Evolutionary conservation across 2,113 vertebrate species (phyloP), one percentile per base, ranked within the genome.

Genomic region (Carettochelys insculpta): DNA sequence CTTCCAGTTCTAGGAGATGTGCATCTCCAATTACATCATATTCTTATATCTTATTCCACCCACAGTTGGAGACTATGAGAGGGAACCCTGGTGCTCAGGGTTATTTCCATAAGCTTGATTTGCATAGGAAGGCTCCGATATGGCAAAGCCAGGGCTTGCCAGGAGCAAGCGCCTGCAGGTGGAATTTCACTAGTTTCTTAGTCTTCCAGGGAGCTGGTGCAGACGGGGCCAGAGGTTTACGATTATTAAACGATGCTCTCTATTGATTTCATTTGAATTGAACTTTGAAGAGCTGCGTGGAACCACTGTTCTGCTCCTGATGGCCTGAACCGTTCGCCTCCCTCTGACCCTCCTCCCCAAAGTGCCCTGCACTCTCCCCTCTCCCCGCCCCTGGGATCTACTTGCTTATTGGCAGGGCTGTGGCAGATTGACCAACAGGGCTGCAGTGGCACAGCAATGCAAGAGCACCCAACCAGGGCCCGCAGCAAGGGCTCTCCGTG

Each of bases 131-230:
- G 38, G 68, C 38, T 24, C 24, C 38, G 68, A 43, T 10, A 11
- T 4, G 5, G 68, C 22, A 19, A 43, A 38, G 41, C 68, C 41
- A 38, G 38, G 17, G 31, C 58, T 17, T 17, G 34, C 54, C 4
- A 9, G 61, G 61, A 38, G 34, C 10, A 34, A 12, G 68, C 11
- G 22, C 68, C 68, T 10, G 38, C 68, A 25, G 68, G 68, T 73
- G 38, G 24, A 43, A 73, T 43, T 24, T 25, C 68, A 71, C 38
- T 19, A 25, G 38, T 38, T 71, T 41, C 11, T 22, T 71, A 24
- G 43, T 41, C 68, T 73, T 6, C 12, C 27, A 24, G 0, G 86
- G 10, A 34, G 6, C 29, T 0, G n/a, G 31, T 16, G 4, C 3
- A 0, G 43, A 16, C 7, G 8, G 52, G 43, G 13, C 68, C 34